A percentile compares a stretch with the other conserved stretches of the same genome.
phyloP scores from a whole-genome alignment of 2,797 vertebrate species.

The Lagocephalus sceleratus region DNA sequence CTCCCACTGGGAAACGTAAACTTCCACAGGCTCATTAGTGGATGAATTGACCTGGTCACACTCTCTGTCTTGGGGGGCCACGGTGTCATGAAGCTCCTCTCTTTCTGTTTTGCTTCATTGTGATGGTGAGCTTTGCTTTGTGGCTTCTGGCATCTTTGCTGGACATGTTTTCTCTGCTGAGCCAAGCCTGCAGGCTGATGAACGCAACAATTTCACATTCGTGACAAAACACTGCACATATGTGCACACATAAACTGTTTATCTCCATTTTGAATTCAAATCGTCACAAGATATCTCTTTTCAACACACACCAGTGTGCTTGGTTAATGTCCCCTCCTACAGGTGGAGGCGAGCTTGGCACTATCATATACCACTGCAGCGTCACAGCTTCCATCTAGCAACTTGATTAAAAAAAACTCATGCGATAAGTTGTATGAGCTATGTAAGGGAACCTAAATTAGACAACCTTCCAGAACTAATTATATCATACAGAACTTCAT shows the following conservation, averaged over 20 bases:
- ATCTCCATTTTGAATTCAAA: too few relatives aligned
- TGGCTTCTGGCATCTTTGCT: constrained; percentile 17
- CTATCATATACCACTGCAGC: background rate
- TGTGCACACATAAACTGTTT: too few relatives aligned
- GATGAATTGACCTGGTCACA: constrained; percentile 46
- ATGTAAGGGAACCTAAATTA: too few relatives aligned
- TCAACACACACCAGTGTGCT: background rate
- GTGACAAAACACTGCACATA: too few relatives aligned
- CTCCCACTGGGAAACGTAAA: constrained; percentile 46
- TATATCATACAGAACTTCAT: too few relatives aligned
- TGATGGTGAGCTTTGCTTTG: constrained; percentile 24
- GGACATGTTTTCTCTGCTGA: constrained; percentile 3
- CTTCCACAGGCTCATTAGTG: constrained; percentile 46
- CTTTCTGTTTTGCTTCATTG: constrained; percentile 48
- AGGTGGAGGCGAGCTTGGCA: constrained; percentile 20
- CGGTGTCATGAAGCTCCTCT: constrained; percentile 37
- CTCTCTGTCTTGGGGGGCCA: constrained; percentile 13
- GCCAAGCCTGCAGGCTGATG: background rate
- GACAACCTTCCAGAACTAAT: too few relatives aligned
- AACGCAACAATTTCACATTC: too few relatives aligned
- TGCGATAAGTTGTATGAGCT: too few relatives aligned
- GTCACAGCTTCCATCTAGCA: too few relatives aligned
- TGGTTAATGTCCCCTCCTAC: constrained; percentile 34
- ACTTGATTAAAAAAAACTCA: too few relatives aligned
- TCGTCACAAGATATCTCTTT: background rate